Base-by-base conservation (phyloP, 1,140 invertebrate species). In the Archivesica marissinica region DNA sequence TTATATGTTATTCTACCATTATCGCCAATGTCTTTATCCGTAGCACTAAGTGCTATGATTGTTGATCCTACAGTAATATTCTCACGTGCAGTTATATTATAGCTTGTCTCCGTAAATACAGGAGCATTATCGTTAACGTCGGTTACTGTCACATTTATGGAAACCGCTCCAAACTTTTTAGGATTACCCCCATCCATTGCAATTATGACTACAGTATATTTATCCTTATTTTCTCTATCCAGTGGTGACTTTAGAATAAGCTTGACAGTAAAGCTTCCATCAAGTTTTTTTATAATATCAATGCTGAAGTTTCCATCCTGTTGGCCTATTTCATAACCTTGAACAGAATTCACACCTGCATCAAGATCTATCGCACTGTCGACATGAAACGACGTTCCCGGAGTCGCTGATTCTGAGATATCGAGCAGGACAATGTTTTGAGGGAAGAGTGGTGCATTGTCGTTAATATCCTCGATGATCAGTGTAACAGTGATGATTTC, bases 91-190 rank as follows among this genome's bases (percentile, higher is more conserved):
- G 88, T 93, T 0, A 97, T 95, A 89, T 96, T 95, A 90, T 97
- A 96, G 47, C 38, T 64, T 47, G 96, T 95, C 7, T 94, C 91
- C 11, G 44, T 52, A 64, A 92, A 92, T 6, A 96, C 95, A 0
- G 98, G 98, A 94, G 98, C 96, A 93, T 99, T 99, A 92, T 99
- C 98, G 92, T 99, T 99, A 0, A 98, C 96, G 93, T 99, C 98
- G 90, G 98, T 97, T 0, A 99, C 96, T 1, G 96, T 97, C 0
- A 99, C 96, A 0, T 97, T 96, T 0, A 99, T 97, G 0, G 96
- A 97, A 0, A 98, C 97, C 56, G 96, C 98, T 0, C 97, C 97
- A 0, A 96, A 97, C 87, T 96, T 96, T 0, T 96, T 95, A 0
- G 97, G 97, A 0, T 95, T 95, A 0, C 98, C 98, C 6, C 96